phyloP scores from a whole-genome alignment of 2,797 vertebrate genomes.

The Benthosema pterotum region DNA sequence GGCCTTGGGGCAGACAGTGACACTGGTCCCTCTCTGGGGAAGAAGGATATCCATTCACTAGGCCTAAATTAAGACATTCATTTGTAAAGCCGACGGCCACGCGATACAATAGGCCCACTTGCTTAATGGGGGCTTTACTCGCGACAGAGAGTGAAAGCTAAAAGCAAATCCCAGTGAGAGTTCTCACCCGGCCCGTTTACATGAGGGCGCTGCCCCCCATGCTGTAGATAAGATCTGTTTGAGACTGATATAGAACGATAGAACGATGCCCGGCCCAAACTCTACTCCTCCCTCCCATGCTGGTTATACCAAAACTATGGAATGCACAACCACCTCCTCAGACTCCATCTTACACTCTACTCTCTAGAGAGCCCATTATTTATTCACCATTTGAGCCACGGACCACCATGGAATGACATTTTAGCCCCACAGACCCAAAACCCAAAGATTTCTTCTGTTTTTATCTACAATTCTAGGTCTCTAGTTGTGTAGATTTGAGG shows the following conservation, averaged over 20 bases:
- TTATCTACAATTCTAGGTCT: no score
- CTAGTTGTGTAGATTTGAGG: no score
- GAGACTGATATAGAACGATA: constrained; percentile 43
- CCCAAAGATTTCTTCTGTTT: no score
- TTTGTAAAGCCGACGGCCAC: constrained; percentile 20
- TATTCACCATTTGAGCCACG: no score
- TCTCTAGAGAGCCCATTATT: no score
- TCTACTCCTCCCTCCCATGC: no score
- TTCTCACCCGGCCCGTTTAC: constrained; percentile 56
- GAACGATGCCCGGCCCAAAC: constrained; percentile 31
- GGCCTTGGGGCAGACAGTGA: constrained; percentile 40
- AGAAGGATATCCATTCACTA: constrained; percentile 39
- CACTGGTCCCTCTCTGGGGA: constrained; percentile 8
- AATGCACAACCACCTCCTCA: no score
- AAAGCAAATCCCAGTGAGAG: constrained; percentile 47
- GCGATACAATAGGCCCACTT: constrained; percentile 29
- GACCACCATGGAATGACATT: no score
- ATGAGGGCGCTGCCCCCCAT: constrained; percentile 40
- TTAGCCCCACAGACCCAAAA: no score
- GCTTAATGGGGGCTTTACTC: neutral
- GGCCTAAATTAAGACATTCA: constrained; percentile 42
- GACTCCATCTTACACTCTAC: no score
- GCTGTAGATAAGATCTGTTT: constrained; percentile 54
- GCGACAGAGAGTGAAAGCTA: constrained; percentile 47
- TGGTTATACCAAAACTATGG: no score